Evolutionary conservation across 2,888 invertebrate genomes (phyloP).

Genomic region (Hanleya hanleyi): DNA sequence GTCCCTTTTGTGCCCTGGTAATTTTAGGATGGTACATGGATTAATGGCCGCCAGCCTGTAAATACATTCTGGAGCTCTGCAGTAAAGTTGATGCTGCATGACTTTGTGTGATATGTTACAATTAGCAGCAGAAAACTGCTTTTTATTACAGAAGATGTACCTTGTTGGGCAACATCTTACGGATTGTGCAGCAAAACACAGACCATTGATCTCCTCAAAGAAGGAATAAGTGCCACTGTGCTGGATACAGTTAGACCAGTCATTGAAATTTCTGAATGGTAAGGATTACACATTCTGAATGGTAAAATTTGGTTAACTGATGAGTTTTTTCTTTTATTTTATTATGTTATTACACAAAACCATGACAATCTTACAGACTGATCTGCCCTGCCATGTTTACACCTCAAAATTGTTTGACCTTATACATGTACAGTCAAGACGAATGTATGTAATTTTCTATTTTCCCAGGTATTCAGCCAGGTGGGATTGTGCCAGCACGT

Average conservation of each 20-base stretch:
- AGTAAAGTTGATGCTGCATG: too few relatives aligned
- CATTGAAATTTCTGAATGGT: constrained; percentile 76
- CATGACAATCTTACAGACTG: too few relatives aligned
- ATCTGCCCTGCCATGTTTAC: too few relatives aligned
- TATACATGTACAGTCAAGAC: background rate
- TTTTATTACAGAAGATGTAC: constrained; percentile 24
- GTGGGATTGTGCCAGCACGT: constrained; percentile 75
- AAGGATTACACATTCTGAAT: constrained; percentile 9
- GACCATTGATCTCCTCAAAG: constrained; percentile 72
- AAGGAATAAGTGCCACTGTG: constrained; percentile 73
- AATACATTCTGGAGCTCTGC: too few relatives aligned
- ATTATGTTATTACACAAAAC: too few relatives aligned
- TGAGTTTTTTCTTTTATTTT: background rate
- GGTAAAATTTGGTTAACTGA: background rate
- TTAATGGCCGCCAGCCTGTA: too few relatives aligned
- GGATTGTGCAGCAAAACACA: constrained; percentile 75
- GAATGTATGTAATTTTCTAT: background rate
- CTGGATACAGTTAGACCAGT: constrained; percentile 76
- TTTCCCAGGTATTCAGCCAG: constrained; percentile 73
- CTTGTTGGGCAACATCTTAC: constrained; percentile 75
- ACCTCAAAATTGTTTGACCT: too few relatives aligned
- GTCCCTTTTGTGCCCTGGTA: too few relatives aligned
- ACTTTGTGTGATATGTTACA: too few relatives aligned
- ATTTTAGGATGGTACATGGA: too few relatives aligned
- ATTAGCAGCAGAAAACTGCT: too few relatives aligned